Evolutionary conservation across 2,888 invertebrate genomes (phyloP).

Genomic region (Scaptomyza caliginosa): DNA sequence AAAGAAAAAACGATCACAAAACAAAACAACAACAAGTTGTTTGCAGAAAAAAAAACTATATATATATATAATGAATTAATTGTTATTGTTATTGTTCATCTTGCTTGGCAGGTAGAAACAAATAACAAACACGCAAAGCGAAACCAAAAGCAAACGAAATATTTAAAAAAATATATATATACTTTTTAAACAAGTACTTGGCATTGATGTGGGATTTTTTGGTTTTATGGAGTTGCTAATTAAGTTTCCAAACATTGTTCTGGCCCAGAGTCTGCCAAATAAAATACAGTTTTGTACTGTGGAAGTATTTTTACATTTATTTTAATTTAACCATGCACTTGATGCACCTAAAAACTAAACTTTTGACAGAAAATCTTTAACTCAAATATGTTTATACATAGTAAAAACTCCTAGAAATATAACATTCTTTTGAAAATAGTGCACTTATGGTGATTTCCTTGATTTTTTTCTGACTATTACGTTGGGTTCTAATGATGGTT

Average conservation of each 20-base stretch:
- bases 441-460: not conserved
- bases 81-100: slow-evolving; percentile 50
- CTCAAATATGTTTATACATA: not conserved
- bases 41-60: slow-evolving; percentile 12
- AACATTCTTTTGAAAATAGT: not conserved
- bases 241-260: slow-evolving; percentile 16
- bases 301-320: not conserved
- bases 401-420: not conserved
- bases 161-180: not conserved
- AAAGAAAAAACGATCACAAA: slow-evolving; percentile 11
- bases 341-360: not conserved
- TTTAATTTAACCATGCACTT: slow-evolving; percentile 2
- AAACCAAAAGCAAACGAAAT: slow-evolving; percentile 10
- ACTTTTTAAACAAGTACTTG: slow-evolving; percentile 32
- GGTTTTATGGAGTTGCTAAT: slow-evolving; percentile 5
- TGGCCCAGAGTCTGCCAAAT: not conserved
- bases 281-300: not conserved
- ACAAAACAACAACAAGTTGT: not conserved
- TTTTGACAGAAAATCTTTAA: not conserved
- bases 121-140: slow-evolving; percentile 20
- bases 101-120: slow-evolving; percentile 9
- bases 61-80: slow-evolving; percentile 37
- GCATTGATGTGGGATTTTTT: slow-evolving; percentile 34
- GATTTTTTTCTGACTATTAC: not conserved
- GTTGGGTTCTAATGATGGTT: not conserved